phyloP scores from a whole-genome alignment of 2,113 vertebrate species.

The Taxidea taxus region DNA sequence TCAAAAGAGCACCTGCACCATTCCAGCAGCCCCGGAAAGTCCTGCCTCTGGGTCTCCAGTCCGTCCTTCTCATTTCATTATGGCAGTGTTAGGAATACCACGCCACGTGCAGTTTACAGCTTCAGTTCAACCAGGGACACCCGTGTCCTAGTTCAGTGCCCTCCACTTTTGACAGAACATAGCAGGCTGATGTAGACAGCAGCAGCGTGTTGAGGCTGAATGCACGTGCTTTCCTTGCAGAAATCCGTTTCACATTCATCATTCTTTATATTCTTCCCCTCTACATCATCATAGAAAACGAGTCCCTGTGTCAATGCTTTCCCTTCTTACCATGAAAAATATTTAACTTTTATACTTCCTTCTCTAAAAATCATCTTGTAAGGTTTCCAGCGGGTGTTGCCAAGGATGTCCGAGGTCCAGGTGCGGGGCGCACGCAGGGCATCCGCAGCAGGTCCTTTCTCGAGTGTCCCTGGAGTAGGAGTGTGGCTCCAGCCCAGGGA shows the following conservation, averaged over 20 bases:
- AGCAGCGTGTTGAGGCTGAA: no score
- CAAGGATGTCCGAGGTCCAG: background rate
- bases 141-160: no score
- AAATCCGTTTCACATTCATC: background rate
- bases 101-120: background rate
- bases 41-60: background rate
- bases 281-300: background rate
- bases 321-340: background rate
- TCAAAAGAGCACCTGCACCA: background rate
- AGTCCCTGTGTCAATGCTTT: background rate
- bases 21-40: background rate
- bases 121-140: background rate
- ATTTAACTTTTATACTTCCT: background rate
- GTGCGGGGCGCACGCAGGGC: background rate
- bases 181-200: background rate
- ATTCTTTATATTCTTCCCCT: background rate
- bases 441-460: background rate
- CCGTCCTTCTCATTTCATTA: background rate
- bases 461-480: background rate
- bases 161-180: background rate
- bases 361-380: background rate
- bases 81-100: background rate
- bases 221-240: background rate
- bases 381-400: background rate
- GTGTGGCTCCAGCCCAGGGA: background rate